Base-by-base conservation (phyloP, 2,888 invertebrate genomes). In the Caenorhabditis sp. region DNA sequence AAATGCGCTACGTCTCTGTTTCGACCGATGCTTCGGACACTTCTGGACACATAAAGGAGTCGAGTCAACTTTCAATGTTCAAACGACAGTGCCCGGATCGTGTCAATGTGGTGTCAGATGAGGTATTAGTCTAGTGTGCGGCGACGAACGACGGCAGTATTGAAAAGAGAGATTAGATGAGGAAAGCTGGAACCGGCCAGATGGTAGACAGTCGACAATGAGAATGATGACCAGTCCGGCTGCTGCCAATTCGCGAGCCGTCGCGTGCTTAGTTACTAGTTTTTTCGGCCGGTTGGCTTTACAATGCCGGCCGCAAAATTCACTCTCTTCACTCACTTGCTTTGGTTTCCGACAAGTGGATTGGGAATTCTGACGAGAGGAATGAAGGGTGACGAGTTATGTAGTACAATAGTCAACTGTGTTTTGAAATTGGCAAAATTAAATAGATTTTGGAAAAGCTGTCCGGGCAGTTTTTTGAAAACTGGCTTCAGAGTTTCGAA, bases 31-130 rank as follows among this genome's bases (percentile, higher is more conserved):
- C n/a, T n/a, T n/a, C n/a, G 32, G 9, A 32, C 5, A 9, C 5
- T 32, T 32, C 9, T 9, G 40, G 40, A 51, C 13, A 26, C 26
- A 26, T n/a, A 13, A 8, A 22, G 26, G 11, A 51, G 24, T 5
- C 40, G n/a, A n/a, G n/a, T n/a, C 9, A 32, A 53, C 47, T 28
- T 55, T 44, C 13, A 56, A 64, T 55, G 55, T 68, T 44, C 28
- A 26, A 58, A 37, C 20, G 22, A 68, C 18, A 44, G 3, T 56
- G 13, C 18, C 22, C 44, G 62, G 26, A 65, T 77, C 68, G 64
- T 79, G 79, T 79, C 71, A 79, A 79, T 67, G 71, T 71, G 67
- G 65, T 79, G 71, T 65, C 71, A 71, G 67, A 79, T 67, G 79
- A 71, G 61, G 79, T 79, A 79, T 79, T 79, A 71, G 71, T 67